Percentiles rank a stretch among this genome's conserved stretches.
Conservation (phyloP, 1,140 invertebrate genomes). For the Teleogryllus occipitalis region DNA sequence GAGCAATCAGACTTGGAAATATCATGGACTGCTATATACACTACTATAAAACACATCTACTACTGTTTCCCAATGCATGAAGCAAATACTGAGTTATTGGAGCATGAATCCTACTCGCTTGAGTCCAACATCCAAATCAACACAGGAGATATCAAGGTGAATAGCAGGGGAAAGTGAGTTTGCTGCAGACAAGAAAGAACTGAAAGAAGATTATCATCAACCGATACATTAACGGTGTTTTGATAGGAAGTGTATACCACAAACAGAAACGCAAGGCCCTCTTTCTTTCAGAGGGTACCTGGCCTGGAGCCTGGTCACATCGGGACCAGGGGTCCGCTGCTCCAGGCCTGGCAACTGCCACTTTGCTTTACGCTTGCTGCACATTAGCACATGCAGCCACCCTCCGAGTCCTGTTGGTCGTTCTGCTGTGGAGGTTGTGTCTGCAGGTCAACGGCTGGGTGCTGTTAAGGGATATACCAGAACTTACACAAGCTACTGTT, state of each 20-base stretch:
- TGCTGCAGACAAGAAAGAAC: slow-evolving; percentile 3
- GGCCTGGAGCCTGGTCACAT: background rate
- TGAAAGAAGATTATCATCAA: slow-evolving; percentile 5
- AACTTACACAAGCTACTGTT: background rate
- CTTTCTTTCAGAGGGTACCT: background rate
- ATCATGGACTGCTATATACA: slow-evolving; percentile 1
- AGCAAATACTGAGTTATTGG: background rate
- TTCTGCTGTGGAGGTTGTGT: slow-evolving; percentile 62
- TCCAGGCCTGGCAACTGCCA: background rate
- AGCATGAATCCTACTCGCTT: background rate
- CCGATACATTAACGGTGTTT: background rate
- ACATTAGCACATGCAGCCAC: slow-evolving; percentile 67
- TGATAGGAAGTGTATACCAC: background rate
- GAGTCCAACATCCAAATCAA: background rate
- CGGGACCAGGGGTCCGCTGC: background rate
- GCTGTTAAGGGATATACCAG: slow-evolving; percentile 37
- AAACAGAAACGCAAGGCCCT: background rate
- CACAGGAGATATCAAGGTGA: background rate
- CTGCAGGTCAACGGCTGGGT: slow-evolving; percentile 65
- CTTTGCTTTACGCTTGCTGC: background rate
- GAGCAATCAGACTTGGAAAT: background rate
- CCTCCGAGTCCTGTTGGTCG: slow-evolving; percentile 64
- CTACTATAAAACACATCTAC: slow-evolving; percentile 1
- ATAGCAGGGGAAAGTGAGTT: slow-evolving; percentile 1
- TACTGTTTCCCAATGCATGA: background rate